Evolutionary conservation across 2,888 invertebrate genomes (phyloP).

Genomic region (Physocephala rufipes): DNA sequence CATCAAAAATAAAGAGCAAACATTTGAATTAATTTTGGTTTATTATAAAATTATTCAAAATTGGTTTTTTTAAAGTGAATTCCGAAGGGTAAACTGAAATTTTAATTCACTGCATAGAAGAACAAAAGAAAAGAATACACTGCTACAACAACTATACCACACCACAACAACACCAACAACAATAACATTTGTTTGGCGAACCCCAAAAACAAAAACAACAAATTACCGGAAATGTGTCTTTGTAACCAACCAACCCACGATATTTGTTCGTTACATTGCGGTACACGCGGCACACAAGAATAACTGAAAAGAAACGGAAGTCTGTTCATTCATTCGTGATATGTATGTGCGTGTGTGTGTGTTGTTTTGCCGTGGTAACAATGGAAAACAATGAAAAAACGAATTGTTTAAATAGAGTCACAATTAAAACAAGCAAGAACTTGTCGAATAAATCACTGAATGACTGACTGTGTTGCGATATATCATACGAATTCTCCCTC

Average conservation of each 20-base stretch:
- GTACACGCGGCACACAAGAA: neutral
- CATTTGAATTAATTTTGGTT: neutral
- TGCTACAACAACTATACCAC: too few relatives aligned
- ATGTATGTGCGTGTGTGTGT: too few relatives aligned
- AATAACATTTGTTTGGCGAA: neutral
- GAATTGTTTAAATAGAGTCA: too few relatives aligned
- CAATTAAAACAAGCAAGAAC: too few relatives aligned
- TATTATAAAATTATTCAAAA: neutral
- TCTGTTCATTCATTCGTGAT: constrained; percentile 44
- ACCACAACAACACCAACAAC: neutral
- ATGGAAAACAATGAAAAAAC: too few relatives aligned
- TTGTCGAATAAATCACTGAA: too few relatives aligned
- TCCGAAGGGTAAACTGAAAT: too few relatives aligned
- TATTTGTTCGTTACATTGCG: neutral
- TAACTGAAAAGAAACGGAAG: constrained; percentile 40
- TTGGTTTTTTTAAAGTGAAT: neutral
- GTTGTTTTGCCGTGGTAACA: neutral
- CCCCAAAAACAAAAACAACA: constrained; percentile 3
- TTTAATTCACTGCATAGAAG: too few relatives aligned
- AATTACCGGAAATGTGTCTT: constrained; percentile 13
- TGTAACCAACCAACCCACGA: constrained; percentile 9
- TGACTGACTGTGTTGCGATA: too few relatives aligned
- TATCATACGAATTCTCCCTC: too few relatives aligned
- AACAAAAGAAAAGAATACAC: too few relatives aligned
- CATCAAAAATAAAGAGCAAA: neutral